Evolutionary conservation across 1,140 invertebrate genomes (phyloP), one percentile per base, ranked within the genome.

Genomic region (Theocolax elegans): DNA sequence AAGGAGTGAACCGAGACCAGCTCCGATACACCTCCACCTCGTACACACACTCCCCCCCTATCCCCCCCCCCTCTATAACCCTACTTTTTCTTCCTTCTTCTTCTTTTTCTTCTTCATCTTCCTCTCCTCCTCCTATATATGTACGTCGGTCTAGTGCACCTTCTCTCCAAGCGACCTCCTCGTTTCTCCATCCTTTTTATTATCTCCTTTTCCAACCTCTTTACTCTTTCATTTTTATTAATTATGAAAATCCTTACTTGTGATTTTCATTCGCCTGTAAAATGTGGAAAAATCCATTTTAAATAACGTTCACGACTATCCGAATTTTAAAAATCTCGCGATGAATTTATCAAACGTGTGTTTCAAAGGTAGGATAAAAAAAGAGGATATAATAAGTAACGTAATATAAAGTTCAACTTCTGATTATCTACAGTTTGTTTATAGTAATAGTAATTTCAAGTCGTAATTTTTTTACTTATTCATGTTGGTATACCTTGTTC

Each of bases 101-200:
- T 7, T 17, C 17, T 21, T 2, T 54, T 3, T 15, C 13, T 17
- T 17, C 17, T 59, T 10, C n/a, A 3, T 12, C 44, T 21, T 29
- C 13, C 40, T 15, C 35, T 25, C 38, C 19, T 44, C 56, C 12
- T 54, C 38, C 51, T 44, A 3, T 53, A 53, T 53, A 31, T 29
- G 25, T 40, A 60, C 58, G 44, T 60, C n/a, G n/a, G 38, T 60
- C 58, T 60, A 60, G 40, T 44, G 25, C 40, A 12, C 40, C 60
- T 51, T 27, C 35, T 42, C 53, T 56, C 42, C 23, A 53, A 35
- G 7, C 17, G 19, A 40, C 13, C 49, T 27, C 23, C 56, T 40
- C 21, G 44, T 17, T 54, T 51, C 42, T 27, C n/a, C 23, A 2
- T 12, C 35, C 12, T 31, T 8, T 35, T 15, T 54, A 54, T 35